A percentile compares a stretch with the other conserved stretches of the same genome.
Evolutionary conservation across 2,113 vertebrate species (phyloP).

Genomic region (Mobula birostris): DNA sequence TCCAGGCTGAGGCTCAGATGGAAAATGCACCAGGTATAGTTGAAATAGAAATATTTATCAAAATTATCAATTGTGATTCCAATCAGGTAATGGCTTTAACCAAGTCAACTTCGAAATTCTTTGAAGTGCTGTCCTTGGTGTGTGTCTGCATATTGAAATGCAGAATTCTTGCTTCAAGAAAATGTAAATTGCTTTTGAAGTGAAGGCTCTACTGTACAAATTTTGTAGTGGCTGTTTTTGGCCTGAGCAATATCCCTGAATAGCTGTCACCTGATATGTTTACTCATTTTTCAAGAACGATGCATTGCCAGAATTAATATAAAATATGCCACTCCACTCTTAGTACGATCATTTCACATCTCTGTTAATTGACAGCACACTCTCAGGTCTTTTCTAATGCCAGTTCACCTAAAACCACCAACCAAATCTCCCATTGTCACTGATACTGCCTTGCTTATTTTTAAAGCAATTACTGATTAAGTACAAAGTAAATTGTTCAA

Average conservation of each 20-base stretch:
- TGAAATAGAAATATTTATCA: not conserved
- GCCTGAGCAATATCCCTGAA: not conserved
- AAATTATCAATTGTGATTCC: slow-evolving; percentile 4
- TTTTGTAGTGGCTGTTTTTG: not conserved
- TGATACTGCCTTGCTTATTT: not conserved
- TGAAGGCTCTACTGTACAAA: not conserved
- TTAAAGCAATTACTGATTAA: not conserved
- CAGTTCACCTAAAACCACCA: not conserved
- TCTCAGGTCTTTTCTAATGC: not conserved
- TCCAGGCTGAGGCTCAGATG: too few species aligned
- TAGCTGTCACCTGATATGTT: not conserved
- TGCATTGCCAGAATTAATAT: not conserved
- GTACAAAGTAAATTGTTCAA: not conserved
- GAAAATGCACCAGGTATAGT: not conserved
- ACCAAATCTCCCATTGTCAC: not conserved
- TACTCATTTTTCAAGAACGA: not conserved
- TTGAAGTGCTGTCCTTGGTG: not conserved
- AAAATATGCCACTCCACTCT: not conserved
- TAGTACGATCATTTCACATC: not conserved
- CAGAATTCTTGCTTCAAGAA: not conserved
- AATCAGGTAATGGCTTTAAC: not conserved
- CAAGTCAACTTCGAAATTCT: not conserved
- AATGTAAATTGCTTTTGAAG: not conserved
- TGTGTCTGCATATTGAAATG: not conserved
- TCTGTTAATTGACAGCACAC: not conserved